phyloP scores from a whole-genome alignment of 1,140 invertebrate genomes.

The Potamilus streckersoni region DNA sequence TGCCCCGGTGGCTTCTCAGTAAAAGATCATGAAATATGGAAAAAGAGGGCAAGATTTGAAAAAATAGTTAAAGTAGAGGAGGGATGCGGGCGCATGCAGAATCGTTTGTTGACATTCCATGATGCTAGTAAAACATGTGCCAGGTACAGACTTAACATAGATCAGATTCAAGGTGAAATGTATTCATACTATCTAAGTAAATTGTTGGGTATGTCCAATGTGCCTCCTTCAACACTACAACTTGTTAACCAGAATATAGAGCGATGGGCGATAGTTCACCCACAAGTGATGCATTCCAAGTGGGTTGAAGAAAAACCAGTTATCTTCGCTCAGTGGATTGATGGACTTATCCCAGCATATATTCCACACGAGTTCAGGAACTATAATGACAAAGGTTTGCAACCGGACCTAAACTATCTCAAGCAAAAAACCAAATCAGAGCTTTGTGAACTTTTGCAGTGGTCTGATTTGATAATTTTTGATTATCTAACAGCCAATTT shows the following conservation, averaged over 20 bases:
- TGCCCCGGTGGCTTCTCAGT: constrained; percentile 79
- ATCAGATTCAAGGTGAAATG: constrained; percentile 91
- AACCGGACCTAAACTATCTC: too few relatives aligned
- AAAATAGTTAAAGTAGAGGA: constrained; percentile 79
- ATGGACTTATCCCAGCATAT: constrained; percentile 75
- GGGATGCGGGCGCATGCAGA: constrained; percentile 90
- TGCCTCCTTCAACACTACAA: constrained; percentile 81
- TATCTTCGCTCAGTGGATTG: constrained; percentile 80
- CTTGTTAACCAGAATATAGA: constrained; percentile 76
- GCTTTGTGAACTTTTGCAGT: constrained; percentile 84
- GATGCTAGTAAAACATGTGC: constrained; percentile 81
- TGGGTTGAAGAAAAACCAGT: constrained; percentile 84
- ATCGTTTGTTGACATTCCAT: constrained; percentile 80
- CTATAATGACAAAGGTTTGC: too few relatives aligned
- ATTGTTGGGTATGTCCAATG: constrained; percentile 78
- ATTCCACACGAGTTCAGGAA: constrained; percentile 75
- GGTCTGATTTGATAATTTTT: constrained; percentile 91
- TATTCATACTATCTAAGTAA: constrained; percentile 86
- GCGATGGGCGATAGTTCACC: constrained; percentile 77
- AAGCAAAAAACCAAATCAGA: too few relatives aligned
- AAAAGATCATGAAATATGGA: constrained; percentile 75
- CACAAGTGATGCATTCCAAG: constrained; percentile 78
- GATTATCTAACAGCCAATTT: constrained; percentile 91
- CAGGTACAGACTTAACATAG: constrained; percentile 86
- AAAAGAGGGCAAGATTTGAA: constrained; percentile 74